Evolutionary conservation across 1,140 invertebrate species (phyloP).

Genomic region (Meloidogyne exigua): DNA sequence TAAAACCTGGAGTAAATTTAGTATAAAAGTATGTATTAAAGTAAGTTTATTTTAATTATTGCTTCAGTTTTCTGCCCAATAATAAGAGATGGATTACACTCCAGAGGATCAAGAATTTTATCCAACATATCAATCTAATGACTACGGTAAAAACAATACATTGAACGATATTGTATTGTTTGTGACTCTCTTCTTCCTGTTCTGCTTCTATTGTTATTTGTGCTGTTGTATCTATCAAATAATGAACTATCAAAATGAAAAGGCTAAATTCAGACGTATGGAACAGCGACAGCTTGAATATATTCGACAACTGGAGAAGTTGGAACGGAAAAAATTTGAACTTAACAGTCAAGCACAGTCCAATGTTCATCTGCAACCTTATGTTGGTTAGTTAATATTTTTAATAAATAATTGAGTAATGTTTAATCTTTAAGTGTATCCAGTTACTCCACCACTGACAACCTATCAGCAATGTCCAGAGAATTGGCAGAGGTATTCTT

Average conservation of each 20-base stretch:
- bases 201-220: no score
- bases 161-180: background rate
- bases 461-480: background rate
- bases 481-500: background rate
- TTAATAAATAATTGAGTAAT: background rate
- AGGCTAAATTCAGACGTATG: background rate
- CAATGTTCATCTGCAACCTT: background rate
- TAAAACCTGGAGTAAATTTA: no score
- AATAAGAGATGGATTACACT: no score
- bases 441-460: background rate
- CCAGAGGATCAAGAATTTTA: no score
- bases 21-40: no score
- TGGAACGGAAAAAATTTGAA: background rate
- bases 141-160: no score
- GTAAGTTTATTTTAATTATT: no score
- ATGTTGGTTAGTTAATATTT: background rate
- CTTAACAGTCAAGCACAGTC: background rate
- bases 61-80: no score
- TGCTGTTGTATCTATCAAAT: slow-evolving; percentile 1
- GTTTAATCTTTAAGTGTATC: background rate
- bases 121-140: no score
- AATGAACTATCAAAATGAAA: slow-evolving; percentile 5
- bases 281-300: background rate
- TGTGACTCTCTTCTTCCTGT: background rate
- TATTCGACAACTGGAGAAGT: background rate